Percentiles rank a stretch among this genome's conserved stretches.
Evolutionary conservation across 2,113 vertebrate species (phyloP).

Genomic region (Cathartes aura): DNA sequence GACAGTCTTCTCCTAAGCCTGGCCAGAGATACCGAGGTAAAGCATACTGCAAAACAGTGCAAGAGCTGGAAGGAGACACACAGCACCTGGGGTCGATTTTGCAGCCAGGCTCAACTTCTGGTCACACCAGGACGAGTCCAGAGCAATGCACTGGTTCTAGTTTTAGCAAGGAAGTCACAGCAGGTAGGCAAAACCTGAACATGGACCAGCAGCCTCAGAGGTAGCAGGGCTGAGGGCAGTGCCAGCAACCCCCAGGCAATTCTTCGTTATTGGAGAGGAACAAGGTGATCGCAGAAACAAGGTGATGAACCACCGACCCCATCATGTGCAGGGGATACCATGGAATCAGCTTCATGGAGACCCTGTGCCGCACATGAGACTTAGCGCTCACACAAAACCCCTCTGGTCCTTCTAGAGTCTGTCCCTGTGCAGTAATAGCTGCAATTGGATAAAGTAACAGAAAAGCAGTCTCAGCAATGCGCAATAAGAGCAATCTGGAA

Average conservation of each 20-base stretch:
- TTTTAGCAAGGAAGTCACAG: neutral
- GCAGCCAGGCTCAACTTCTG: neutral
- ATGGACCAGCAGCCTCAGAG: neutral
- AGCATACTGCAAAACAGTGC: neutral
- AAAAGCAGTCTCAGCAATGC: neutral
- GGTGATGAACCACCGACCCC: neutral
- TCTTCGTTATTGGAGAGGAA: neutral
- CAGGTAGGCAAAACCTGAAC: neutral
- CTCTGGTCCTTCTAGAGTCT: neutral
- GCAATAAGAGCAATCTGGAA: neutral
- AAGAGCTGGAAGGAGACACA: neutral
- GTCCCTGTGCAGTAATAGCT: neutral
- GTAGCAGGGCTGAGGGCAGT: neutral
- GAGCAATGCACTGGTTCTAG: neutral
- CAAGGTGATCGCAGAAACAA: neutral
- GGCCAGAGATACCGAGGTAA: accelerated
- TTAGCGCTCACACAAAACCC: neutral
- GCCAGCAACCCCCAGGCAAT: neutral
- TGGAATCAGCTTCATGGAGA: neutral
- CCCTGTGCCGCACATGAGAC: neutral
- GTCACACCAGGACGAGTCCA: neutral
- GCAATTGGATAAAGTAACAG: neutral
- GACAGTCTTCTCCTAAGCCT: neutral
- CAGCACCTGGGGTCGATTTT: neutral
- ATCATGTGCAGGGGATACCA: neutral